phyloP scores from a whole-genome alignment of 2,113 vertebrate genomes.

The Psilopsiagon aymara region DNA sequence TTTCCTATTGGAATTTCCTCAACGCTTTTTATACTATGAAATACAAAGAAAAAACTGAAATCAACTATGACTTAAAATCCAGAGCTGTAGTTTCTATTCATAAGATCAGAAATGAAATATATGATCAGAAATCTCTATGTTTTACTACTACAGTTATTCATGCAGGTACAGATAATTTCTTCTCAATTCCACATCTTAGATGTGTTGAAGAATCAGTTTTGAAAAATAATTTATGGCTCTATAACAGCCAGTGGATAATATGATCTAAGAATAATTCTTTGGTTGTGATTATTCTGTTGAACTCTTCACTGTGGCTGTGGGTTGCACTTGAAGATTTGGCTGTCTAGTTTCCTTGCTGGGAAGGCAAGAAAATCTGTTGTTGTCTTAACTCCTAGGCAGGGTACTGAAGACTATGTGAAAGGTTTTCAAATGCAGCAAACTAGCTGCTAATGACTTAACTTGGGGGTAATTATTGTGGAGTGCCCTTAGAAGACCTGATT shows the following conservation, averaged over 20 bases:
- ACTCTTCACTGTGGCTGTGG: not conserved
- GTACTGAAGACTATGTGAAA: not conserved
- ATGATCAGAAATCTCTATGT: not conserved
- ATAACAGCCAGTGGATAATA: not conserved
- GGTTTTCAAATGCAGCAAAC: not conserved
- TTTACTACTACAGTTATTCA: not conserved
- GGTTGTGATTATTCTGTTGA: not conserved
- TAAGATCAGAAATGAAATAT: not conserved
- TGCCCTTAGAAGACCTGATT: not conserved
- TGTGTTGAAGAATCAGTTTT: not conserved
- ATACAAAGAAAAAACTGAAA: not conserved
- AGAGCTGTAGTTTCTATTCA: not conserved
- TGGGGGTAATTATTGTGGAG: not conserved
- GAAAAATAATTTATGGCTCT: conserved; percentile 8
- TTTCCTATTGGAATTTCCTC: not conserved
- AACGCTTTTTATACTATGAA: not conserved
- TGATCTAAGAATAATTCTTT: not conserved
- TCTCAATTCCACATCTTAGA: not conserved
- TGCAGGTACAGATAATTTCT: not conserved
- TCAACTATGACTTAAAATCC: not conserved
- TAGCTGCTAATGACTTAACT: not conserved
- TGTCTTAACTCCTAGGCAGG: not conserved
- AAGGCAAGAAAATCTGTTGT: conserved; percentile 5
- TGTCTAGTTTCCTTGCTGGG: not conserved
- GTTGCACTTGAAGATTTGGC: not conserved